Evolutionary conservation across 2,113 vertebrate species (phyloP), one percentile per base, ranked within the genome.

Genomic region (Clarias macrocephalus): DNA sequence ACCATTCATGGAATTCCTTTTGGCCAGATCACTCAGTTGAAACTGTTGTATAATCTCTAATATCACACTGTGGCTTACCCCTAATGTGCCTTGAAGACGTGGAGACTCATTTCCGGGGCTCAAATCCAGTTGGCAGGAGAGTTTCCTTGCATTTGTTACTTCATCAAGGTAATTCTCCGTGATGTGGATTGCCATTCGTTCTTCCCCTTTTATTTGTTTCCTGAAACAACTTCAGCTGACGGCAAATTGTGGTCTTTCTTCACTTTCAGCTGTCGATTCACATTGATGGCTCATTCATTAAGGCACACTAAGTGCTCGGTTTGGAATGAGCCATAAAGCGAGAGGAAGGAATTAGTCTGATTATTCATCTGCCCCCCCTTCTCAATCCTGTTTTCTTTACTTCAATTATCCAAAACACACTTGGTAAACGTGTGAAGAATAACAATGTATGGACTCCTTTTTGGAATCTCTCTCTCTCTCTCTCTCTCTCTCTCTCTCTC

Each of bases 331-430:
- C 89, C 92, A 92, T 89, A 88, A 93, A 91, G 90, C 89, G 83
- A 90, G 91, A 87, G 62, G 84, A 92, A 94, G 88, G 92, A 93
- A 94, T 94, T 91, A 92, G 91, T 91, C 60, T 93, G 91, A 94
- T 94, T 95, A 95, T 92, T 88, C 88, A 89, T 91, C 90, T 91
- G 30, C 54, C 80, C 63, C 63, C 84, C 5, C 60, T 48, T 83
- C 23, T 80, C 88, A 37, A 88, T 70, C 86, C 91, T 94, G 92
- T 92, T 93, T 94, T 63, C 90, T 88, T 92, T 90, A 90, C 90
- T 89, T 89, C 84, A 93, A 91, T 93, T 93, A 91, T 91, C 83
- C 23, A n/a, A 89, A 90, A 92, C 91, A 90, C 90, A 89, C 89
- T 89, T 87, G n/a, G n/a, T 72, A 85, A 89, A 76, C 87, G 87